Conservation (phyloP, 2,797 vertebrate genomes). For the Lepus townsendii region DNA sequence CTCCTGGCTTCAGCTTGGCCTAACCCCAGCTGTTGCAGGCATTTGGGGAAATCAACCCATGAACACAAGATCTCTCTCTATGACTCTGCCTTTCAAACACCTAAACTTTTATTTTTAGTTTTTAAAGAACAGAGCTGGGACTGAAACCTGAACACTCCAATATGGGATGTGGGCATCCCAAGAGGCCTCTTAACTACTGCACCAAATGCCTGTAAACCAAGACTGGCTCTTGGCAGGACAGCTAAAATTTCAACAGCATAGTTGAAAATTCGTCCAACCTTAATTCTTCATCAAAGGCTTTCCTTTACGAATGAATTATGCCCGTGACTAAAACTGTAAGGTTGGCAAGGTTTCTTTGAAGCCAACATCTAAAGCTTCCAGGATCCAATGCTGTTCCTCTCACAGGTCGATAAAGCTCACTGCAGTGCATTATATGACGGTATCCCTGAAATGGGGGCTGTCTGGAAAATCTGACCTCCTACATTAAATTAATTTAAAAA, state of each 20-base stretch:
- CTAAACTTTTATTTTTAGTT: no score
- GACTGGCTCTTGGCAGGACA: slow-evolving; percentile 70
- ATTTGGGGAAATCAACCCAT: no score
- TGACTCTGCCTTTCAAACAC: no score
- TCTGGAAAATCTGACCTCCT: background rate
- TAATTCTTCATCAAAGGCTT: slow-evolving; percentile 78
- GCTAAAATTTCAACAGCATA: slow-evolving; percentile 17
- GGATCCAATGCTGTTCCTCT: slow-evolving; percentile 37
- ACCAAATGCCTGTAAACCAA: background rate
- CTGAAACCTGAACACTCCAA: no score
- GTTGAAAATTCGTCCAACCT: slow-evolving; percentile 65
- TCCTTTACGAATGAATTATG: slow-evolving; percentile 74
- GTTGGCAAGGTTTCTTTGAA: slow-evolving; percentile 72
- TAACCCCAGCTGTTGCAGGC: no score
- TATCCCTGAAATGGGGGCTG: background rate
- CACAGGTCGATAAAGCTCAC: slow-evolving; percentile 78
- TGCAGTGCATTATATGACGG: background rate
- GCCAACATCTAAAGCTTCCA: slow-evolving; percentile 68
- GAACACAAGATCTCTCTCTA: no score
- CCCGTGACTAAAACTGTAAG: slow-evolving; percentile 69
- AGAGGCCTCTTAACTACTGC: no score
- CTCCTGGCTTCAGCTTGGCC: no score
- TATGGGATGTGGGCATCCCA: no score
- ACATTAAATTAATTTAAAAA: background rate
- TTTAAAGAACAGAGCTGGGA: no score